Conservation (phyloP, 2,888 invertebrate genomes). For the Habrosyne pyritoides region DNA sequence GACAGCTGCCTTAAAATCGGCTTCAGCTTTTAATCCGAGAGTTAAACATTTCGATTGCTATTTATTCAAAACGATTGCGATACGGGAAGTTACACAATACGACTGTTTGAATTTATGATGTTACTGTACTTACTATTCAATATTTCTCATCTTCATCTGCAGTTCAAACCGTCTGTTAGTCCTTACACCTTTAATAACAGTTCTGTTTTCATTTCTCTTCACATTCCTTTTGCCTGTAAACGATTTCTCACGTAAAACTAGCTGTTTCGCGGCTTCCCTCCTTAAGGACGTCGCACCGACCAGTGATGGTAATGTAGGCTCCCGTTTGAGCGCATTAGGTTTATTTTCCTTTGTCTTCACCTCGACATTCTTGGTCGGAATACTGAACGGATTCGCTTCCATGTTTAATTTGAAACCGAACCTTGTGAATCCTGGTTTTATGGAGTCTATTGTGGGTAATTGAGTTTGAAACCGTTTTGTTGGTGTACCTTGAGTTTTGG, state of each 20-base stretch:
- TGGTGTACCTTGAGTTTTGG: constrained; percentile 43
- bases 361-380: constrained; percentile 40
- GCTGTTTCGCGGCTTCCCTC: constrained; percentile 56
- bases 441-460: constrained; percentile 43
- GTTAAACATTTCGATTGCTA: too few species aligned
- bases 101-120: not conserved
- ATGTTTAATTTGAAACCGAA: constrained; percentile 79
- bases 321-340: constrained; percentile 36
- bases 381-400: constrained; percentile 67
- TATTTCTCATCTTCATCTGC: constrained; percentile 86
- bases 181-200: constrained; percentile 86
- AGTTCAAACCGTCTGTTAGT: constrained; percentile 89
- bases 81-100: not conserved
- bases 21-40: too few species aligned
- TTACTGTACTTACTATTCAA: constrained; percentile 35
- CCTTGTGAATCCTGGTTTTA: constrained; percentile 64
- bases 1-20: too few species aligned
- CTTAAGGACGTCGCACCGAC: constrained; percentile 49
- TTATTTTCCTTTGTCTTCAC: constrained; percentile 31
- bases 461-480: constrained; percentile 14
- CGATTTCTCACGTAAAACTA: constrained; percentile 67
- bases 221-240: constrained; percentile 55
- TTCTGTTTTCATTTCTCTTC: constrained; percentile 69
- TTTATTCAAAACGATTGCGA: constrained; percentile 7
- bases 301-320: constrained; percentile 48